These are phyloP conservation scores for Pyrgilauda ruficollis DNA, from an alignment of 2,113 vertebrate species.

Conservation along the genomic window DNA sequence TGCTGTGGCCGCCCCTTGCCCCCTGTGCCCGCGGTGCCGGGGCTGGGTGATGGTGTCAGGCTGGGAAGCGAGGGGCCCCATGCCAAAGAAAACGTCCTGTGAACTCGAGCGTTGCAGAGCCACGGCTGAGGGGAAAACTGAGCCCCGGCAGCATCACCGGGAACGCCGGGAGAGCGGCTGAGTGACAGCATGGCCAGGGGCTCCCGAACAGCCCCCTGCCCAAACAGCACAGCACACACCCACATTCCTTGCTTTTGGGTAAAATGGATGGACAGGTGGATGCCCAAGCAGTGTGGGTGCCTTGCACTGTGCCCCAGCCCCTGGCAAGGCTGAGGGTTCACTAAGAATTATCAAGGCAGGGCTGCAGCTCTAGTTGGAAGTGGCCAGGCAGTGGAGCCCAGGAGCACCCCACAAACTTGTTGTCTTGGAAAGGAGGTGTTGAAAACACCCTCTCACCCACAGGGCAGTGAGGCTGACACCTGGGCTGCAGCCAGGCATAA, in stretches of 20 bases:
- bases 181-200: background rate
- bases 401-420: background rate
- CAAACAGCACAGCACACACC: rapidly evolving
- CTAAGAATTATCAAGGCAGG: background rate
- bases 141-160: background rate
- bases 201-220: background rate
- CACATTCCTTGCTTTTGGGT: background rate
- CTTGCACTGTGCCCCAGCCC: background rate
- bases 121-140: background rate
- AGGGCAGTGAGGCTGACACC: background rate
- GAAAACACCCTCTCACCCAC: background rate
- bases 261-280: background rate
- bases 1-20: background rate
- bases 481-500: background rate
- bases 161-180: background rate
- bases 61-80: background rate
- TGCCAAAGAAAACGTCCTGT: constrained; percentile 52
- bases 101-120: constrained; percentile 7
- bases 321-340: background rate
- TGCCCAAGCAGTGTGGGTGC: rapidly evolving
- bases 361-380: background rate
- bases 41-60: rapidly evolving
- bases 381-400: background rate
- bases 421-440: background rate
- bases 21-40: rapidly evolving